Percentiles rank a stretch among this genome's conserved stretches.
Evolutionary conservation across 2,113 vertebrate species (phyloP).

Genomic region (Larimichthys crocea): DNA sequence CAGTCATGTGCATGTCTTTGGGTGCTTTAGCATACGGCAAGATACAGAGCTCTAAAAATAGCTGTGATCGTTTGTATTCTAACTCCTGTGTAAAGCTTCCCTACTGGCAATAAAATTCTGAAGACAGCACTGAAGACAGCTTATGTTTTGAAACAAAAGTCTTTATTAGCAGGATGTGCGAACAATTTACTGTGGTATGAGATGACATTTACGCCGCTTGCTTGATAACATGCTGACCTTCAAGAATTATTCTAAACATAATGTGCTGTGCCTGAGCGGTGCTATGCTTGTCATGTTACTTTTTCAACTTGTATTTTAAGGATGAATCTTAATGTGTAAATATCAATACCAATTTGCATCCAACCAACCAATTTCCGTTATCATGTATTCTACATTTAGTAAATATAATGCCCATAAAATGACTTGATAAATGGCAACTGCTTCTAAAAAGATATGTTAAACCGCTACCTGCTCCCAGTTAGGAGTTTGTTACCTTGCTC

Average conservation of each 20-base stretch:
- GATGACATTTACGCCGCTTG: constrained; percentile 11
- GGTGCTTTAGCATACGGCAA: not conserved
- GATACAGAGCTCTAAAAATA: constrained; percentile 58
- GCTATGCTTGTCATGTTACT: not conserved
- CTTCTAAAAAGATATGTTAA: not conserved
- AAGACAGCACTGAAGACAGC: not conserved
- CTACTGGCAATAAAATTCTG: constrained; percentile 28
- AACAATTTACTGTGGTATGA: not conserved
- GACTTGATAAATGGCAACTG: not conserved
- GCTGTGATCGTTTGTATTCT: constrained; percentile 49
- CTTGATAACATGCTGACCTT: constrained; percentile 21
- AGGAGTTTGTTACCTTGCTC: no score
- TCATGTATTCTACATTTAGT: not conserved
- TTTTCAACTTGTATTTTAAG: not conserved
- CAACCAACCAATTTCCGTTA: not conserved
- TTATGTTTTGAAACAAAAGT: constrained; percentile 9
- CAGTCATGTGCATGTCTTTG: constrained; percentile 6
- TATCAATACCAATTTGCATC: not conserved
- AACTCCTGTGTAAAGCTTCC: constrained; percentile 23
- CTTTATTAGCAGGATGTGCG: constrained; percentile 24
- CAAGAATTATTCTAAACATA: constrained; percentile 12
- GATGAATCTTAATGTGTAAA: not conserved
- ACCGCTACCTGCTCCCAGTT: no score
- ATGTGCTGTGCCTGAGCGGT: not conserved
- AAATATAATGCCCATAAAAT: not conserved